phyloP scores from a whole-genome alignment of 2,888 invertebrate species.

The Microchrysa polita region DNA sequence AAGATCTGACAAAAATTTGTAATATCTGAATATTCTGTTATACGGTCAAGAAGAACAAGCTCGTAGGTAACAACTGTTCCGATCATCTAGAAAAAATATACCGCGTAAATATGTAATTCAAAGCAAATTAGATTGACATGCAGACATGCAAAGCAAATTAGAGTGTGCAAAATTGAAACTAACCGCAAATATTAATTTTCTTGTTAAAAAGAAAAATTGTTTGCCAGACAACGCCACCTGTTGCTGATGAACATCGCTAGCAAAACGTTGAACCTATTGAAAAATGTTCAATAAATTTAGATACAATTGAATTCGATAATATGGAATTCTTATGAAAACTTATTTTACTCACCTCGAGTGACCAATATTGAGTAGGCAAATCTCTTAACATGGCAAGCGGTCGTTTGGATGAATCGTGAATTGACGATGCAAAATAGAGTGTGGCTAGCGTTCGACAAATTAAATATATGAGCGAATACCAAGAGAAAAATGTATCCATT shows the following conservation, averaged over 20 bases:
- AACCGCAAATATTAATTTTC: constrained; percentile 69
- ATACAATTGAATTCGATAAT: too few relatives aligned
- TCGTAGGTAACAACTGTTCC: constrained; percentile 73
- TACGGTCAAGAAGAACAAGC: constrained; percentile 68
- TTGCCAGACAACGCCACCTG: constrained; percentile 69
- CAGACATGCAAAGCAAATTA: too few relatives aligned
- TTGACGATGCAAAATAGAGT: constrained; percentile 66
- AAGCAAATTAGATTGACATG: neutral
- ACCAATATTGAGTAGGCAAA: constrained; percentile 59
- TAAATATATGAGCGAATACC: constrained; percentile 67
- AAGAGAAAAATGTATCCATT: constrained; percentile 66
- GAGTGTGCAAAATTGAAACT: too few relatives aligned
- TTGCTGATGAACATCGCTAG: constrained; percentile 68
- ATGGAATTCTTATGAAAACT: too few relatives aligned
- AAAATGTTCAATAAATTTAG: too few relatives aligned
- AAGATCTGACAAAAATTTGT: constrained; percentile 24
- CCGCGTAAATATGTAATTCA: too few relatives aligned
- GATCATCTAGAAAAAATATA: too few relatives aligned
- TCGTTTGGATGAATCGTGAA: constrained; percentile 66
- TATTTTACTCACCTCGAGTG: constrained; percentile 55
- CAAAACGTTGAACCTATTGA: constrained; percentile 56
- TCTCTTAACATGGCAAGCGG: constrained; percentile 66
- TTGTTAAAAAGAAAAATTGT: constrained; percentile 69
- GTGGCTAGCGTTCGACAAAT: constrained; percentile 66
- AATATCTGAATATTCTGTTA: constrained; percentile 26